A percentile compares a stretch with the other conserved stretches of the same genome.
Evolutionary conservation across 2,888 invertebrate genomes (phyloP).

Genomic region (Eupithecia pulchellata): DNA sequence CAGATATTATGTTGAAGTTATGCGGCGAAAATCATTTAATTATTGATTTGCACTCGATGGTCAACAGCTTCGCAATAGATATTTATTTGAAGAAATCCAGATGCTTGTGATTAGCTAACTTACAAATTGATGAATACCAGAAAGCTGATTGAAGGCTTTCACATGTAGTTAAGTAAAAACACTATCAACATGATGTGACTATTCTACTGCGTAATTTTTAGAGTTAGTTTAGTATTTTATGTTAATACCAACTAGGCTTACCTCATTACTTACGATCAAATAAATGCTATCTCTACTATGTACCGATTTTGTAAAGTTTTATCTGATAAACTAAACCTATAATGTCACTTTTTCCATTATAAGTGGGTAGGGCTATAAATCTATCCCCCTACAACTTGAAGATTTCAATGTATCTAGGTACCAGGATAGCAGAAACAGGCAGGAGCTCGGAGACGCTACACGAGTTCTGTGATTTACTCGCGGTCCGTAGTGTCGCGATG

Average conservation of each 20-base stretch:
- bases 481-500: constrained; percentile 37
- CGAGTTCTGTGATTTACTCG: constrained; percentile 35
- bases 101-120: too few relatives aligned
- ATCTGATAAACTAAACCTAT: background rate
- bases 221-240: too few relatives aligned
- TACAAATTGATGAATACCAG: too few relatives aligned
- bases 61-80: background rate
- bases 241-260: too few relatives aligned
- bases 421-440: constrained; percentile 28
- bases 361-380: background rate
- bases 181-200: too few relatives aligned
- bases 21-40: background rate
- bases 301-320: background rate
- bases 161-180: too few relatives aligned
- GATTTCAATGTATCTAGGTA: constrained; percentile 12
- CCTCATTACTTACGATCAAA: background rate
- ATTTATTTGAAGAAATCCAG: too few relatives aligned
- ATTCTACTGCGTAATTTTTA: too few relatives aligned
- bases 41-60: background rate
- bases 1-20: background rate
- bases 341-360: background rate
- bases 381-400: background rate
- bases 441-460: constrained; percentile 22
- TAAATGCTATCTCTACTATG: background rate
- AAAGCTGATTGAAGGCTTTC: too few relatives aligned